Evolutionary conservation across 2,797 vertebrate genomes (phyloP), one percentile per base, ranked within the genome.

Genomic region (Onychomys arenicola): DNA sequence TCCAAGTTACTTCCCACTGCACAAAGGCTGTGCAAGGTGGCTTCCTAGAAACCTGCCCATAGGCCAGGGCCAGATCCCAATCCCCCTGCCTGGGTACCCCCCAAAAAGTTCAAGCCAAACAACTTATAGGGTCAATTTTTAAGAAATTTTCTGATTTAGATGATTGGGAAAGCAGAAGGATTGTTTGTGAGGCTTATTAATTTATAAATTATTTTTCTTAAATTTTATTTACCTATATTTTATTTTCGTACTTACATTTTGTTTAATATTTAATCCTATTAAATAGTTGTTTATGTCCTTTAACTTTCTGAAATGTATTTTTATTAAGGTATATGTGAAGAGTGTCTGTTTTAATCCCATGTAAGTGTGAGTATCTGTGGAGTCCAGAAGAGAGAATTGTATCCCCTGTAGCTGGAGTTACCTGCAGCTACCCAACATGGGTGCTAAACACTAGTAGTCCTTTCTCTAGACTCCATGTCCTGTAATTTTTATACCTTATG

Each of bases 401-500:
- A 80, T 13, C 32, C 4, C 10, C 34, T 37, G 49, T 21, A 80
- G 49, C 8, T 55, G 27, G 46, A 57, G 49, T 37, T 80, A 37
- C 5, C 21, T 55, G 2, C 32, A 23, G 32, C 34, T 17, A n/a
- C 8, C 2, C 19, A n/a, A 12, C 19, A n/a, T 57, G 49, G 19
- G 19, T 57, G 3, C 10, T 80, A 19, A n/a, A n/a, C 4, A 21
- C 17, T 23, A 1, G 4, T 23, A 1, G 4, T n/a, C 10, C 19
- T 29, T 57, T 81, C 34, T 81, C 34, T 37, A 14, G 25, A n/a
- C 52, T 5, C 34, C 0, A 1, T 27, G 49, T 23, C 11, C 32
- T 80, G n/a, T n/a, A 55, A 91, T 97, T 92, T 77, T 94, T 5
- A 94, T 76, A 40, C 23, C 23, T 92, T 71, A 8, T 69, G 61